Conservation (phyloP, 2,797 vertebrate genomes). For the Chloroceryle amazona region DNA sequence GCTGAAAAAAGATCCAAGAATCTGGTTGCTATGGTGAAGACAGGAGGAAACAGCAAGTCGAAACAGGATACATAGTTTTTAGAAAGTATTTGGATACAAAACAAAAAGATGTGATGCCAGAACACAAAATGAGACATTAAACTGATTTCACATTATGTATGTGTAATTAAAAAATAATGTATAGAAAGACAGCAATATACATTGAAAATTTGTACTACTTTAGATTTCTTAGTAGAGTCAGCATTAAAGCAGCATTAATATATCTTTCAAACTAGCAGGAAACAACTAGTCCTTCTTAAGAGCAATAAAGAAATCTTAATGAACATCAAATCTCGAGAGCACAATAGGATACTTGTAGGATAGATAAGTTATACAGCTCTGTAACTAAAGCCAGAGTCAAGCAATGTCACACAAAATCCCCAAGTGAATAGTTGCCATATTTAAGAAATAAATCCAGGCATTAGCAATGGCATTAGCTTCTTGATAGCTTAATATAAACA, state of each 20-base stretch:
- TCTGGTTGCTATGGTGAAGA: slow-evolving; percentile 68
- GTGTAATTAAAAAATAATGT: neutral
- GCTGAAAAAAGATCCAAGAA: slow-evolving; percentile 40
- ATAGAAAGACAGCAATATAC: neutral
- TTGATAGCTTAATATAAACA: neutral
- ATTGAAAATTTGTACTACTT: neutral
- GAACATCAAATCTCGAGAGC: neutral
- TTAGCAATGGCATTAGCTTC: neutral
- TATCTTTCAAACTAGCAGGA: neutral
- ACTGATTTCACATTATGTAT: neutral
- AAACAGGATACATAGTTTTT: neutral
- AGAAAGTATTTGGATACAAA: neutral
- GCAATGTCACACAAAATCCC: neutral
- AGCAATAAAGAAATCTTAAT: neutral
- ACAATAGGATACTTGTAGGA: neutral
- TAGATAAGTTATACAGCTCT: neutral
- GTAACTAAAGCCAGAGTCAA: neutral
- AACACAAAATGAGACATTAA: neutral
- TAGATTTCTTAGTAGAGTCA: neutral
- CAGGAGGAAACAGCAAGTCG: slow-evolving; percentile 40
- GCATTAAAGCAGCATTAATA: neutral
- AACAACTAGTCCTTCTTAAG: neutral
- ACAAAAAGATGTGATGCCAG: neutral
- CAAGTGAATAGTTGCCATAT: neutral
- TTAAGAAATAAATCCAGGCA: slow-evolving; percentile 8